These are phyloP conservation scores for Indicator maculatus DNA, from an alignment of 2,113 vertebrate genomes.

Conservation along the genomic window DNA sequence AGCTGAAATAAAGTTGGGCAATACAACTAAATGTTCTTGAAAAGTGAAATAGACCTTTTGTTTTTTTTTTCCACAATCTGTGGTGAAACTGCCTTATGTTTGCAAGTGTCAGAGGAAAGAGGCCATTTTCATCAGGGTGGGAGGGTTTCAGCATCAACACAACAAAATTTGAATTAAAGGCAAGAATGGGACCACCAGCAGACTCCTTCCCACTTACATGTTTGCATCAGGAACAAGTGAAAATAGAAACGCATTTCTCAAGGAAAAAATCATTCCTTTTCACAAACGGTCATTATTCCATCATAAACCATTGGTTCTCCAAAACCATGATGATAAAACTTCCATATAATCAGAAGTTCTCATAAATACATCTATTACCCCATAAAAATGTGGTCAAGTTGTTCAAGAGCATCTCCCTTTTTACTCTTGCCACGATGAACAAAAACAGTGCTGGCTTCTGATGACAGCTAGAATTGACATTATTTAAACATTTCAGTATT, in stretches of 20 bases:
- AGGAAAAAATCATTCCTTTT: background rate
- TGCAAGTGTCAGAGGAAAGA: background rate
- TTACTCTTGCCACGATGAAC: background rate
- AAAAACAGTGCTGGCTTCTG: background rate
- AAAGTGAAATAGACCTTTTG: background rate
- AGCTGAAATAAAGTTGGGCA: background rate
- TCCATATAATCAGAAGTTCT: background rate
- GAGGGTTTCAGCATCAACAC: background rate
- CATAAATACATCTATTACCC: background rate
- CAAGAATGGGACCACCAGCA: background rate
- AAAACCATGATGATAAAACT: background rate
- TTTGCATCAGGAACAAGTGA: background rate
- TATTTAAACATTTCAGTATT: conserved; percentile 29
- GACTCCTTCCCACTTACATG: background rate
- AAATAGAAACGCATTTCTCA: background rate
- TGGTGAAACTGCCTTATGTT: background rate
- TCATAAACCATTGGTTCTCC: background rate
- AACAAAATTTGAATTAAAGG: background rate
- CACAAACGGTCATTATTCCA: background rate
- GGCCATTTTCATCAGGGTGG: background rate
- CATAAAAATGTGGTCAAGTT: background rate
- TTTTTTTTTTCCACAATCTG: background rate
- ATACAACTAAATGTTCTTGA: background rate
- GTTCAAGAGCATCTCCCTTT: background rate
- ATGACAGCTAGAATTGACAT: background rate